Evolutionary conservation across 2,888 invertebrate species (phyloP), one percentile per base, ranked within the genome.

Genomic region (Branchellion lobata): DNA sequence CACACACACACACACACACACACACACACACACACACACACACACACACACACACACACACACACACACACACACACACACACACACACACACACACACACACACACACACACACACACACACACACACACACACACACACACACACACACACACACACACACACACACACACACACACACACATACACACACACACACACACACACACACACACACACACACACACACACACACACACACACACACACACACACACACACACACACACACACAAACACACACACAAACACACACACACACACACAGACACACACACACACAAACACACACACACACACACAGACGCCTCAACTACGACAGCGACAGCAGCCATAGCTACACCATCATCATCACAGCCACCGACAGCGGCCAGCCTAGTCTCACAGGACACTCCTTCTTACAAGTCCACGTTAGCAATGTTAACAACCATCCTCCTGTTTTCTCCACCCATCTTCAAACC

Each of bases 401-500:
- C 87, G 97, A 97, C 86, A 94, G 94, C 88, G 97, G 97, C 2
- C 94, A 94, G 86, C 95, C 96, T 0, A 91, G 94, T 0, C 93
- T 94, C 87, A 94, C 93, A 0, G 96, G 96, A 72, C 93, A 93
- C 0, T 96, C 96, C 0, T 96, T 95, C 0, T 95, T 97, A 24
- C 91, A 96, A 80, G 92, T 97, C 80, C 96, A 95, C 86, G 96
- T 96, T n/a, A 95, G 95, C 86, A 97, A 97, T 86, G 96, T 96
- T 88, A 97, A 97, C 88, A 96, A 97, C 86, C 96, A 97, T 88
- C 94, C 95, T 85, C 97, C 97, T n/a, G 31, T 53, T 31, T 53
- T 57, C 31, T 1, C 74, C n/a, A n/a, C 1, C n/a, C 21, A n/a
- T 33, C 8, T 40, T n/a, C 72, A 72, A 40, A 34, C 40, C 27